phyloP scores from a whole-genome alignment of 92 coral and sea anemone genomes.

The Heteractis magnifica region DNA sequence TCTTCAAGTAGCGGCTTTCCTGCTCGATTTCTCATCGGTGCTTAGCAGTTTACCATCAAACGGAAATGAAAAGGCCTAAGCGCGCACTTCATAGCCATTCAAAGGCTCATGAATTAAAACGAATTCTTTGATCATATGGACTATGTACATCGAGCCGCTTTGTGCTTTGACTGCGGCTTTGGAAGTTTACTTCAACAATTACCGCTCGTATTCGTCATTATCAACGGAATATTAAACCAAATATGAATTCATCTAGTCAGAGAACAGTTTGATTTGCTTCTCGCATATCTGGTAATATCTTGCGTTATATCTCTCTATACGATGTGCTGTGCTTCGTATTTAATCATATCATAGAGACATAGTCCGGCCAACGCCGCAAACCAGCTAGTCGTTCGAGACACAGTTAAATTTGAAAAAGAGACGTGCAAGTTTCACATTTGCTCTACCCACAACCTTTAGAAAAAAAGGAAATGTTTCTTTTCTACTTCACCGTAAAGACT shows the following conservation, averaged over 20 bases:
- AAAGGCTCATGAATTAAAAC: conserved; percentile 28
- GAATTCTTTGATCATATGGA: conserved; percentile 8
- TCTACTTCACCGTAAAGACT: not conserved
- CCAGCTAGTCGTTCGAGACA: not conserved
- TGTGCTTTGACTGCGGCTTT: conserved; percentile 27
- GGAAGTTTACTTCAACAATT: conserved; percentile 17
- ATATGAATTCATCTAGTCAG: not conserved
- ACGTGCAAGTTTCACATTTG: not conserved
- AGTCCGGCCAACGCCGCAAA: not conserved
- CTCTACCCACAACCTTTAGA: conserved; percentile 4
- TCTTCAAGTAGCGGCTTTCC: conserved; percentile 39
- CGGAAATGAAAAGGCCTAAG: conserved; percentile 44
- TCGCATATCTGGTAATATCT: conserved; percentile 6
- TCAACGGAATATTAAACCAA: conserved; percentile 11
- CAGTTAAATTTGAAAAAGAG: not conserved
- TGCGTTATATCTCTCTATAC: not conserved
- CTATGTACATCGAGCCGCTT: conserved; percentile 21
- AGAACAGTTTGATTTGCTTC: not conserved
- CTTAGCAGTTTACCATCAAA: conserved; percentile 27
- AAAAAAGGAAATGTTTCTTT: conserved; percentile 11
- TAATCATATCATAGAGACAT: not conserved
- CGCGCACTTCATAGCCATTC: conserved; percentile 6
- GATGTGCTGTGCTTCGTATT: not conserved
- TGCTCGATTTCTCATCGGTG: conserved; percentile 26
- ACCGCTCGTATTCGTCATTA: conserved; percentile 12